These are phyloP conservation scores for Pseudochromis fuscus DNA, from an alignment of 2,797 vertebrate genomes.

Conservation along the genomic window DNA sequence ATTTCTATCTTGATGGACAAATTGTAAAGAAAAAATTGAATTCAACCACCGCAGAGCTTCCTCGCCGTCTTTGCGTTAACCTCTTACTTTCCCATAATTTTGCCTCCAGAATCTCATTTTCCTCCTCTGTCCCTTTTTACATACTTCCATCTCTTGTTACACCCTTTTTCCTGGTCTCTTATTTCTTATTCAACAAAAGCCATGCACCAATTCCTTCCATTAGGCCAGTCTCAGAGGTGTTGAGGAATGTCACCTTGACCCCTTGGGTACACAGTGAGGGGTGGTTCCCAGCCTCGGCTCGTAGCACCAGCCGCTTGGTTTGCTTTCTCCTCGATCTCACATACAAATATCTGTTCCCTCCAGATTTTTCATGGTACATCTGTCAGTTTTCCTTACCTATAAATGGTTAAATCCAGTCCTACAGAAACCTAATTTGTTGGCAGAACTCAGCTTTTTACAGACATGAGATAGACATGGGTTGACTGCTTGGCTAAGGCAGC, in stretches of 20 bases:
- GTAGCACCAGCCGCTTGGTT: conserved; percentile 31
- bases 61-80: conserved; percentile 1
- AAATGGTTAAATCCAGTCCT: background rate
- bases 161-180: conserved; percentile 65
- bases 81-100: conserved; percentile 39
- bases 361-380: conserved; percentile 42
- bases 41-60: background rate
- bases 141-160: conserved; percentile 73
- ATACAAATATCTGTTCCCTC: conserved; percentile 77
- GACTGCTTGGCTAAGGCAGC: background rate
- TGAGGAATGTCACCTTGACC: conserved; percentile 90
- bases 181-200: conserved; percentile 80
- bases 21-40: background rate
- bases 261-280: conserved; percentile 84
- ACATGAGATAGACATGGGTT: background rate
- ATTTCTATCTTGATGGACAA: background rate
- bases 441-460: background rate
- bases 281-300: conserved; percentile 80
- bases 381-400: background rate
- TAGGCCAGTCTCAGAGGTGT: conserved; percentile 86
- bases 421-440: background rate
- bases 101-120: conserved; percentile 53
- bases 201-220: conserved; percentile 76
- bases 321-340: conserved; percentile 23
- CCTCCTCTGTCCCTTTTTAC: conserved; percentile 51